These are phyloP conservation scores for Parnassius smintheus DNA, from an alignment of 2,888 invertebrate genomes.

Conservation along the genomic window DNA sequence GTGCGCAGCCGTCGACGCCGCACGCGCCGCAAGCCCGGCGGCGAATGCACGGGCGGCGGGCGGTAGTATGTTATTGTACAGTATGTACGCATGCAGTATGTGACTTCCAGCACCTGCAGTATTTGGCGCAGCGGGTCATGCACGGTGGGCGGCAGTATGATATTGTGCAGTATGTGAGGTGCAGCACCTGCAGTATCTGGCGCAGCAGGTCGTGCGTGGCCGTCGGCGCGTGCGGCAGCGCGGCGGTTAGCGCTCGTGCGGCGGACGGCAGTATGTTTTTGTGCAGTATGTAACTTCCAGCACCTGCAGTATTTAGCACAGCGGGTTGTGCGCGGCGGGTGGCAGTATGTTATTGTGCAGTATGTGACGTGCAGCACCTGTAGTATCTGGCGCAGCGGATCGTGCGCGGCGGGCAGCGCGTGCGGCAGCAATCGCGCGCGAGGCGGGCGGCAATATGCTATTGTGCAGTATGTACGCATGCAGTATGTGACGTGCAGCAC, in stretches of 20 bases:
- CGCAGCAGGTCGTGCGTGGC: conserved; percentile 50
- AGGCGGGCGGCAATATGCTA: conserved; percentile 41
- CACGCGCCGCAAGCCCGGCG: not conserved
- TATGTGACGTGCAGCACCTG: conserved; percentile 50
- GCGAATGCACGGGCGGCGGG: not conserved
- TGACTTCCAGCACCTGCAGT: conserved; percentile 45
- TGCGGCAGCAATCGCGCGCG: conserved; percentile 40
- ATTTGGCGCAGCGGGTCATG: conserved; percentile 55
- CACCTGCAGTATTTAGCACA: conserved; percentile 59
- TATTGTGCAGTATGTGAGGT: not conserved
- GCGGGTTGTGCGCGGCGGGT: conserved; percentile 48
- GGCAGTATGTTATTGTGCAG: conserved; percentile 34
- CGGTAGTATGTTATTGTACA: not conserved
- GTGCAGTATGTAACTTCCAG: conserved; percentile 31
- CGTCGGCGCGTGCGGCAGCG: conserved; percentile 48
- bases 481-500: conserved; percentile 47
- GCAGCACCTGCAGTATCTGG: conserved; percentile 54
- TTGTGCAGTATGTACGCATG: conserved; percentile 37
- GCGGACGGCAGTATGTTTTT: no score
- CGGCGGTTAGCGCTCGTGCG: not conserved
- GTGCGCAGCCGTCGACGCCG: not conserved
- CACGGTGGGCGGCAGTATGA: conserved; percentile 32
- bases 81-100: not conserved
- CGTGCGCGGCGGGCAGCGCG: conserved; percentile 44
- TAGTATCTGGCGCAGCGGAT: conserved; percentile 57